A percentile compares a stretch with the other conserved stretches of the same genome.
Evolutionary conservation across 2,113 vertebrate genomes (phyloP).

Genomic region (Myrmecophaga tridactyla): DNA sequence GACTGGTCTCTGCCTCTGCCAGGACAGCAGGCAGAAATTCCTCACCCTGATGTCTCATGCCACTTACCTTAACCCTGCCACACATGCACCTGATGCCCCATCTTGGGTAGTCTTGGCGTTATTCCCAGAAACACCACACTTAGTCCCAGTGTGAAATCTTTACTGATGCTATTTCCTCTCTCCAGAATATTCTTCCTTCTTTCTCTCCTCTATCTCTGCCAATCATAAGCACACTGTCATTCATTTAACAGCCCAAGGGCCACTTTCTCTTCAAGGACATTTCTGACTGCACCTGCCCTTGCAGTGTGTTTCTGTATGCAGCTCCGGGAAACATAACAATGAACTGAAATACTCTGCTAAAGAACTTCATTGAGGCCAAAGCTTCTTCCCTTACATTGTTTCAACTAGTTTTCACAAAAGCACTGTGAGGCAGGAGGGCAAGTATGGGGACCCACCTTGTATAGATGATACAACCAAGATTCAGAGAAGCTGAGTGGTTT

Average conservation of each 20-base stretch:
- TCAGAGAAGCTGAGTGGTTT: neutral
- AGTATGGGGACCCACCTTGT: neutral
- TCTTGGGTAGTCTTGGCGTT: neutral
- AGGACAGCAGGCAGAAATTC: neutral
- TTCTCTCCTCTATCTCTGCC: neutral
- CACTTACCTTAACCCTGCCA: neutral
- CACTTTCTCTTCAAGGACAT: neutral
- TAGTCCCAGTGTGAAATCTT: neutral
- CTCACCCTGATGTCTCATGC: neutral
- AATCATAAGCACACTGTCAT: neutral
- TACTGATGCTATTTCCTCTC: neutral
- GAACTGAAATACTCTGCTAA: neutral
- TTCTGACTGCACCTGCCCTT: neutral
- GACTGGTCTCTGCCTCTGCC: neutral
- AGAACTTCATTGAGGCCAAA: neutral
- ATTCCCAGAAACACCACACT: neutral
- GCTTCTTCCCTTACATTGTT: neutral
- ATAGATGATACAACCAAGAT: neutral
- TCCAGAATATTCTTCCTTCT: neutral
- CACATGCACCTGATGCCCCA: accelerated
- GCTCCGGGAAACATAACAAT: neutral
- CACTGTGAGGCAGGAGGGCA: neutral
- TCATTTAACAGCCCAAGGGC: neutral
- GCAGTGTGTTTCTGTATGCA: neutral
- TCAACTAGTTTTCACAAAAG: neutral